phyloP scores from a whole-genome alignment of 2,797 vertebrate species.

The Sebastes glaucus region DNA sequence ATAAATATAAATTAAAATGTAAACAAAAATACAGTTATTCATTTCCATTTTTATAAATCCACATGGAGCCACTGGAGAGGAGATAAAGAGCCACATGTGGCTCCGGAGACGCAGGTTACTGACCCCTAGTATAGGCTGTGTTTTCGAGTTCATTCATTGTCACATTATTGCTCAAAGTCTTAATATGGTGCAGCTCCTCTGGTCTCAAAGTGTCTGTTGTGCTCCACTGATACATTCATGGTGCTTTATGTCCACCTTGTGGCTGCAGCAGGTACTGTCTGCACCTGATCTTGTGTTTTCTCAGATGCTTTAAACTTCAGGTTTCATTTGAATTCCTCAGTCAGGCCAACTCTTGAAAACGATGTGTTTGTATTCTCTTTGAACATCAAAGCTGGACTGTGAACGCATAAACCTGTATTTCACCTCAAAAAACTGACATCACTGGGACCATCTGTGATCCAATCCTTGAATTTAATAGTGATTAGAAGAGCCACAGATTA shows the following conservation, averaged over 20 bases:
- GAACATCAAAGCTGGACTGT: not conserved
- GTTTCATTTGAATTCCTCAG: not conserved
- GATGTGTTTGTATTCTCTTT: not conserved
- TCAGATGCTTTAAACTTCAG: not conserved
- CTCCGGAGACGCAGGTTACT: no score
- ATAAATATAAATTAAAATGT: no score
- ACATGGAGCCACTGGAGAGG: no score
- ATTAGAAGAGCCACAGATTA: not conserved
- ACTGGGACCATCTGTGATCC: not conserved
- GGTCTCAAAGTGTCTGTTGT: not conserved
- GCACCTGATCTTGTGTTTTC: not conserved
- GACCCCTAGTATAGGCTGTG: no score
- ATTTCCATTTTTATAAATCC: no score
- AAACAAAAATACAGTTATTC: no score
- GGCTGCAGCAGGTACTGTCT: constrained; percentile 5
- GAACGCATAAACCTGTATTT: not conserved
- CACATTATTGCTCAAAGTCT: not conserved
- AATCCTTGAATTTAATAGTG: not conserved
- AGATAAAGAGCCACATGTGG: no score
- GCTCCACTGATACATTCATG: not conserved
- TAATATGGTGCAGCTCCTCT: not conserved
- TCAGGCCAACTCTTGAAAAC: not conserved
- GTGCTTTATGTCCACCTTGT: not conserved
- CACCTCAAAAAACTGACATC: not conserved
- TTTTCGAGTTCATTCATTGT: not conserved